Percentiles rank a stretch among this genome's conserved stretches.
Evolutionary conservation across 2,113 vertebrate species (phyloP).

Genomic region (Muntiacus reevesi): DNA sequence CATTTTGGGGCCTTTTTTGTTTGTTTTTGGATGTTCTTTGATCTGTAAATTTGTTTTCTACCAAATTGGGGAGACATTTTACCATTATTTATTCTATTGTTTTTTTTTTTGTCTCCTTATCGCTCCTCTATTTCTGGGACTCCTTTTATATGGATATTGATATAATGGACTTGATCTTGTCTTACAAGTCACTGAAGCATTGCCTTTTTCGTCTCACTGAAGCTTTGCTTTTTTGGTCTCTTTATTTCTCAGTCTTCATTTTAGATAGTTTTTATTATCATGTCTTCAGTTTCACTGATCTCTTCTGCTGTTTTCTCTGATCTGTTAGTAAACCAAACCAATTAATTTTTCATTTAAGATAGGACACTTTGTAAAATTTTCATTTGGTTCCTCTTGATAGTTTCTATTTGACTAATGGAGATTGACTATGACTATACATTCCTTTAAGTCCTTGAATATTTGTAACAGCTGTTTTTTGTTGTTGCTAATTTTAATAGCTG

Average conservation of each 20-base stretch:
- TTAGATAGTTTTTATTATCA: background rate
- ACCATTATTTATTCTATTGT: background rate
- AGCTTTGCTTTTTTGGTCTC: background rate
- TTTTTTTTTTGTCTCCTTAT: background rate
- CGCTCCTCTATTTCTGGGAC: background rate
- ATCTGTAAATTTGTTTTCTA: background rate
- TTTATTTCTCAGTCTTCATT: background rate
- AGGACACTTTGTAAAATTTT: background rate
- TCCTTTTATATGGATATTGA: background rate
- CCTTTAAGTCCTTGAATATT: background rate
- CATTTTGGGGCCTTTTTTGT: background rate
- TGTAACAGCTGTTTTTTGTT: background rate
- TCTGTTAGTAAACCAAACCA: background rate
- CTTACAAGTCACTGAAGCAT: background rate
- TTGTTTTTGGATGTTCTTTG: background rate
- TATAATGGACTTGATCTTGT: background rate
- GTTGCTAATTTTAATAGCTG: background rate
- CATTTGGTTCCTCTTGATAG: background rate
- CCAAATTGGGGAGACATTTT: background rate
- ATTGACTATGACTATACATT: background rate
- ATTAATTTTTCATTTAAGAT: background rate
- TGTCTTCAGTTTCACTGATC: background rate
- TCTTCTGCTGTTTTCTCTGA: background rate
- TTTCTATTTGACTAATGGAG: background rate
- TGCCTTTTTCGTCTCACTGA: background rate